Base-by-base conservation (phyloP, 2,113 vertebrate genomes). In the Proteles cristata region DNA sequence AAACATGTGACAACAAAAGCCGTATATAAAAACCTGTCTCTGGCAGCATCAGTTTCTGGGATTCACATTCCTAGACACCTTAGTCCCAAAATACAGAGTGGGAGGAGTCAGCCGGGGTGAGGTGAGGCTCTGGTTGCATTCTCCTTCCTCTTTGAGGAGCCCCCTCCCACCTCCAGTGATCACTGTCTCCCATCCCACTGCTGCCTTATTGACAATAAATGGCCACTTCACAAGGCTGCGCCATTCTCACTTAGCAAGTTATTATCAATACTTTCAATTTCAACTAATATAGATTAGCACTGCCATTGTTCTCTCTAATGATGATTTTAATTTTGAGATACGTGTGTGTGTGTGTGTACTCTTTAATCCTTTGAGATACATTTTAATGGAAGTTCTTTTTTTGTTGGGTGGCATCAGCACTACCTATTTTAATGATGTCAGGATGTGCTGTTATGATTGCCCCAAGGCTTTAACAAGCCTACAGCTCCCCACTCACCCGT, bases 301-400 rank as follows among this genome's bases (percentile, higher is more conserved):
- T 5, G 7, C 65, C 11, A 12, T 74, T 89, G 81, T 48, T 3
- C 31, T 35, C 43, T n/a, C 31, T 74, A 45, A 88, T 68, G 45
- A 93, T 88, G 16, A 39, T 88, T 68, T 97, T 43, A n/a, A 39
- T 61, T 68, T 89, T 77, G 50, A 89, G 19, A 12, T 76, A 68
- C 43, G 23, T 92, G 43, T 88, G 39, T 45, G 23, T 45, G 14
- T 15, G 39, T 26, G 39, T 74, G 11, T 31, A 77, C 43, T 48
- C 26, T 31, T 48, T 48, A 48, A 77, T 77, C 43, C 4, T 43
- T 77, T 48, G 43, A 48, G 26, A 77, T 77, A 68, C 48, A 69
- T 93, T 76, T 93, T 68, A 83, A 83, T 43, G 55, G 26, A 87
- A 83, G 53, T 7, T 90, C 14, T 26, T 35, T 55, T 96, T 95